Base-by-base conservation (phyloP, 1,140 invertebrate species). In the Drosophila asahinai region DNA sequence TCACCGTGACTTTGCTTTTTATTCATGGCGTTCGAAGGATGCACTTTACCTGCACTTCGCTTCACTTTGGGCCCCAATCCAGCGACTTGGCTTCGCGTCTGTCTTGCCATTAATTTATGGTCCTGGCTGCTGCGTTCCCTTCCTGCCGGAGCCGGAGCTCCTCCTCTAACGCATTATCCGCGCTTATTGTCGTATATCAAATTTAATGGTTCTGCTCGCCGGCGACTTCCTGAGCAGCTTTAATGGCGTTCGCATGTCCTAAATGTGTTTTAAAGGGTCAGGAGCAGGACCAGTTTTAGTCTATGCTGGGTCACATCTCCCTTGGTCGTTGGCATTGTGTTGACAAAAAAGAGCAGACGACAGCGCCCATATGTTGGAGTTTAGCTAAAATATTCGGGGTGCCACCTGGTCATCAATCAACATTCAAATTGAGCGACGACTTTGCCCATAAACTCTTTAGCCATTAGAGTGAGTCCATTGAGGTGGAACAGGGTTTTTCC, bases 141-240 rank as follows among this genome's bases (percentile, higher is more conserved):
- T 43, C n/a, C 54, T 48, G 47, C 62, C 48, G n/a, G 51, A 60
- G 47, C 62, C 52, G n/a, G 51, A 60, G 60, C 52, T 57, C 36
- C 40, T 57, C 57, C 61, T 51, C 65, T 47, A 61, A 75, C 62
- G 81, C 72, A 87, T 87, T 87, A 87, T 87, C 83, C 83, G 22
- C 76, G 84, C 84, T 87, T 89, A 83, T 87, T 89, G 84, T 81
- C 84, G 84, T 89, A 81, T 84, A 87, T 87, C 84, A 87, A 78
- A 87, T 66, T 81, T 89, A 89, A 87, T 87, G 84, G 77, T 62
- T 71, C 51, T 54, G 64, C 83, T 73, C 54, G 83, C 75, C 71
- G 70, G n/a, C 77, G 33, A 65, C 74, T 84, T 86, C 79, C 83
- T 75, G 64, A 59, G 83, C 75, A 54, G 51, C 67, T 86, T 77